Conservation (phyloP, 2,888 invertebrate genomes). For the Brenthis hecate region DNA sequence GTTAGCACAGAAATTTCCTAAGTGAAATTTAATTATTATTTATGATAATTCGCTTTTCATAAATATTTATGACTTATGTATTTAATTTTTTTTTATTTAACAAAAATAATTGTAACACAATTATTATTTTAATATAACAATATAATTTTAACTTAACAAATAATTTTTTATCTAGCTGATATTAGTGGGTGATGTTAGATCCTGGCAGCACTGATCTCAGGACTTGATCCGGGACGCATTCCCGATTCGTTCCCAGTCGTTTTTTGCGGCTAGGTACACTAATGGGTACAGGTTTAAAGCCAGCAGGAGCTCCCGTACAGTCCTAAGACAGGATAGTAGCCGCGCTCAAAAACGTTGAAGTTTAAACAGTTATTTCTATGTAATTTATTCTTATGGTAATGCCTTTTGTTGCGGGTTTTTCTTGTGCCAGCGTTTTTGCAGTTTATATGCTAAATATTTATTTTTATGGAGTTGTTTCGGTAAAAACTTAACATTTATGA, state of each 20-base stretch:
- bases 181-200: constrained; percentile 34
- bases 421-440: constrained; percentile 17
- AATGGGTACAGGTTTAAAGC: constrained; percentile 77
- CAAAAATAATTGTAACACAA: not conserved
- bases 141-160: not conserved
- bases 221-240: constrained; percentile 73
- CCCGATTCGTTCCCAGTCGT: constrained; percentile 82
- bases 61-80: too few species aligned
- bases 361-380: constrained; percentile 39
- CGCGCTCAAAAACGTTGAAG: constrained; percentile 36
- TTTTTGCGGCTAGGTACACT: constrained; percentile 76
- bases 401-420: constrained; percentile 35
- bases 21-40: too few species aligned
- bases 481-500: constrained; percentile 9
- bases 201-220: constrained; percentile 57
- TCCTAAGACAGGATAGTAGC: constrained; percentile 32
- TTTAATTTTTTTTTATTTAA: too few species aligned
- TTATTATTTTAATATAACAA: not conserved
- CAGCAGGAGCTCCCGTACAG: constrained; percentile 42
- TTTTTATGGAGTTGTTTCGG: constrained; percentile 14
- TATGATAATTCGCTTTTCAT: too few species aligned
- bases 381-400: constrained; percentile 39
- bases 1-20: too few species aligned
- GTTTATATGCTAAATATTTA: constrained; percentile 24
- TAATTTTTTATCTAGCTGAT: constrained; percentile 3